Base-by-base conservation (phyloP, 2,797 vertebrate genomes). In the Eutrigla gurnardus region DNA sequence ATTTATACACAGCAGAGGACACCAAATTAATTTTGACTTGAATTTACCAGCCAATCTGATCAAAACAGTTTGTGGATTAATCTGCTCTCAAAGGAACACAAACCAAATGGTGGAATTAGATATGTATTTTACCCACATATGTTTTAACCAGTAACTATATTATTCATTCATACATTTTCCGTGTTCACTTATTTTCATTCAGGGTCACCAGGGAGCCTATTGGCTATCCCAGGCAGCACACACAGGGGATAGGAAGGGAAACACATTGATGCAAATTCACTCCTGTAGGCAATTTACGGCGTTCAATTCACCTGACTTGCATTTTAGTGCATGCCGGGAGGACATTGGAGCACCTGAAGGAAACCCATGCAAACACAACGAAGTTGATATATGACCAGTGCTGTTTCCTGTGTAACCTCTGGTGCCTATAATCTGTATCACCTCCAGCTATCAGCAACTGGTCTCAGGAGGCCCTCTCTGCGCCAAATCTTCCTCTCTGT, bases 91-190 rank as follows among this genome's bases (percentile, higher is more conserved):
- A 3, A 65, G 32, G 54, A 5, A 69, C 11, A 52, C 66, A 70
- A 70, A 52, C 39, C 36, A 67, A 69, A 36, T n/a, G 11, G 3
- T 33, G 4, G 32, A 62, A 78, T 61, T 25, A 4, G 14, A 75
- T 35, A 35, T 80, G 45, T 65, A 14, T 80, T 82, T 40, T 67
- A 70, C 13, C 40, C 32, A 69, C 50, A 63, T 61, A 62, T 76
- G 61, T 84, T 78, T 83, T 47, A 75, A 64, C 60, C 36, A 55
- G 60, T 75, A 32, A 50, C 70, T 75, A 47, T 73, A 69, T 84
- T 75, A 86, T 82, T 86, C 58, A 87, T 47, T 85, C 57, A 72
- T 81, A 71, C 12, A 67, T 77, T 69, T 84, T 78, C 66, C 53
- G 78, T 73, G 66, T 74, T 71, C 49, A 68, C 63, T 65, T 72